Conservation (phyloP, 2,113 vertebrate species). For the Mustela nigripes region DNA sequence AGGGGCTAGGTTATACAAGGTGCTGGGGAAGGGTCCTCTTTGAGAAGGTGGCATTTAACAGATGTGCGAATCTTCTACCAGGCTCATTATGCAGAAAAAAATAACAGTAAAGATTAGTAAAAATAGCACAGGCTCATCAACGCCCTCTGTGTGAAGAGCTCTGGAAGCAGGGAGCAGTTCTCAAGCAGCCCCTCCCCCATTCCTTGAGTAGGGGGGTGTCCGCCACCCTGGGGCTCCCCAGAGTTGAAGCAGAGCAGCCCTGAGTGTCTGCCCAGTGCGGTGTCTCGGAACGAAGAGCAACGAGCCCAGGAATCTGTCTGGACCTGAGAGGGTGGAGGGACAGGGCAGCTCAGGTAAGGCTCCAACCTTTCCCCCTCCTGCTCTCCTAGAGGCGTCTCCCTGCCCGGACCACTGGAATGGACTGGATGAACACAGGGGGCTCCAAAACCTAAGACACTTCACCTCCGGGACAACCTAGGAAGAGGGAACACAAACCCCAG, state of each 20-base stretch:
- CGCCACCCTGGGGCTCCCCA: background rate
- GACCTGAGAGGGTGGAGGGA: background rate
- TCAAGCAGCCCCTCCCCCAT: background rate
- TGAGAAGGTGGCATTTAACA: slow-evolving; percentile 45
- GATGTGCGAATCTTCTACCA: slow-evolving; percentile 35
- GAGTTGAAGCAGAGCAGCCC: background rate
- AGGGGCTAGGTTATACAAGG: background rate
- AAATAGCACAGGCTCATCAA: background rate
- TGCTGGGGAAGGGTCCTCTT: background rate
- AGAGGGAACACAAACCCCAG: background rate
- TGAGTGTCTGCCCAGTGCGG: background rate
- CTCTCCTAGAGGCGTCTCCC: background rate
- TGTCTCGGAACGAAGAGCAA: background rate
- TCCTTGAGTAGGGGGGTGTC: background rate
- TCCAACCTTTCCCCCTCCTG: background rate
- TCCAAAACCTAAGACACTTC: background rate
- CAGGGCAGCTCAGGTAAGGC: background rate
- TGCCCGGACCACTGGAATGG: background rate
- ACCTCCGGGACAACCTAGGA: background rate
- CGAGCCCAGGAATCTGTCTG: background rate
- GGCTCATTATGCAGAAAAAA: slow-evolving; percentile 22
- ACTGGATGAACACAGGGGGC: background rate
- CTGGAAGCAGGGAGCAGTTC: background rate
- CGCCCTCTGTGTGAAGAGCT: background rate
- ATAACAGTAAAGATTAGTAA: slow-evolving; percentile 31